Conservation (phyloP, 2,888 invertebrate genomes). For the Poecilus cupreus region DNA sequence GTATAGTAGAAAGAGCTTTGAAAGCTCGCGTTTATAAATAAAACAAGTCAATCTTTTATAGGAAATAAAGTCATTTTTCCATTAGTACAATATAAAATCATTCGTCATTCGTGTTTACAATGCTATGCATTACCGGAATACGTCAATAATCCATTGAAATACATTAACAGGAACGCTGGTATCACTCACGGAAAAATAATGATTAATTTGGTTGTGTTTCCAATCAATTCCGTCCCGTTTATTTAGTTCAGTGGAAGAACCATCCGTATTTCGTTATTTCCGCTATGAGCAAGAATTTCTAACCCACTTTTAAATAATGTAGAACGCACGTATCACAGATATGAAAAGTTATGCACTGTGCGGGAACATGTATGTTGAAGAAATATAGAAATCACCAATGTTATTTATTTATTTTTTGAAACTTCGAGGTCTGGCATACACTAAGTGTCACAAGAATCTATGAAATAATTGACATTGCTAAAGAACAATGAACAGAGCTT, state of each 20-base stretch:
- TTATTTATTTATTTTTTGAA: neutral
- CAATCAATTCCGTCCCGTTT: too few relatives aligned
- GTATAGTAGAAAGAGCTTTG: too few relatives aligned
- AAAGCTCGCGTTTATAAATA: too few relatives aligned
- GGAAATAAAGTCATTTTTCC: neutral
- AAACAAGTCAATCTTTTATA: neutral
- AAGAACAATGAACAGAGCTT: too few relatives aligned
- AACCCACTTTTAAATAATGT: neutral
- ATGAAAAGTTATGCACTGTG: neutral
- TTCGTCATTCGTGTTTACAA: neutral
- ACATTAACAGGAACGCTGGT: too few relatives aligned
- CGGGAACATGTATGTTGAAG: neutral
- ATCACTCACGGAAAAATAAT: too few relatives aligned
- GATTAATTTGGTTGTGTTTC: too few relatives aligned
- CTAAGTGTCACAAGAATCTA: neutral
- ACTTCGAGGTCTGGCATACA: neutral
- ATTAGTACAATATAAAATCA: neutral
- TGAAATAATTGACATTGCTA: too few relatives aligned
- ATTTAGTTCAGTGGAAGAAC: too few relatives aligned
- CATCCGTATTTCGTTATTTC: neutral
- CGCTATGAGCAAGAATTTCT: neutral
- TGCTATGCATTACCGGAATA: neutral
- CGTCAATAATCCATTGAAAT: neutral
- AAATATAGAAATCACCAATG: neutral
- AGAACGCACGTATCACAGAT: neutral